phyloP scores from a whole-genome alignment of 2,888 invertebrate species.

The Anorthoa munda region DNA sequence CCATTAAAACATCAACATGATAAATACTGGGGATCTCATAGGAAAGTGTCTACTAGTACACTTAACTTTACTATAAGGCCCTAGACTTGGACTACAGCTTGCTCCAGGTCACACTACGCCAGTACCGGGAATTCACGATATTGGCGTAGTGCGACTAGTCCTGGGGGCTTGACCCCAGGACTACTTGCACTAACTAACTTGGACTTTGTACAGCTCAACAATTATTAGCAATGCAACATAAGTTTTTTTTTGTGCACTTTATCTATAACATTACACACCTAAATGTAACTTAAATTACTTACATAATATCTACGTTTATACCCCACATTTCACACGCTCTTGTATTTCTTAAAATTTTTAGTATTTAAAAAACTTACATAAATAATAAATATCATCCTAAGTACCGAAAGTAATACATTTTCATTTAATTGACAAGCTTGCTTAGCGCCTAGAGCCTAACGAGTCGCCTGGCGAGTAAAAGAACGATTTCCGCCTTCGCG shows the following conservation, averaged over 20 bases:
- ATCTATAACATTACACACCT: slow-evolving; percentile 8
- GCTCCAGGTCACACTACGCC: too few relatives aligned
- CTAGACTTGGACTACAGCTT: slow-evolving; percentile 11
- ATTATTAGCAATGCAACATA: slow-evolving; percentile 19
- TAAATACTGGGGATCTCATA: neutral
- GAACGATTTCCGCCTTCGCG: neutral
- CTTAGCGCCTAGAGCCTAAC: neutral
- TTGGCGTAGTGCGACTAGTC: too few relatives aligned
- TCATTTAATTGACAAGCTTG: neutral
- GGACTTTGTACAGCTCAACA: slow-evolving; percentile 19
- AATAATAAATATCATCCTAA: neutral
- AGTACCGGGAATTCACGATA: too few relatives aligned
- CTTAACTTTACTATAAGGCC: neutral
- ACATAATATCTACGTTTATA: slow-evolving; percentile 28
- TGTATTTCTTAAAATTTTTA: slow-evolving; percentile 25
- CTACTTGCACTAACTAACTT: neutral
- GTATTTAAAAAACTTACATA: slow-evolving; percentile 7
- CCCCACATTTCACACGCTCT: slow-evolving; percentile 28
- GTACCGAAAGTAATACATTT: neutral
- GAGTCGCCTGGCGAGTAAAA: neutral
- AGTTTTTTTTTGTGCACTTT: slow-evolving; percentile 46
- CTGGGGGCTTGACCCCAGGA: too few relatives aligned
- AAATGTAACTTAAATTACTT: neutral
- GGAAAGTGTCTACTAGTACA: neutral
- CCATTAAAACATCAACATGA: neutral